Evolutionary conservation across 2,113 vertebrate genomes (phyloP).

Genomic region (Laterallus jamaicensis): DNA sequence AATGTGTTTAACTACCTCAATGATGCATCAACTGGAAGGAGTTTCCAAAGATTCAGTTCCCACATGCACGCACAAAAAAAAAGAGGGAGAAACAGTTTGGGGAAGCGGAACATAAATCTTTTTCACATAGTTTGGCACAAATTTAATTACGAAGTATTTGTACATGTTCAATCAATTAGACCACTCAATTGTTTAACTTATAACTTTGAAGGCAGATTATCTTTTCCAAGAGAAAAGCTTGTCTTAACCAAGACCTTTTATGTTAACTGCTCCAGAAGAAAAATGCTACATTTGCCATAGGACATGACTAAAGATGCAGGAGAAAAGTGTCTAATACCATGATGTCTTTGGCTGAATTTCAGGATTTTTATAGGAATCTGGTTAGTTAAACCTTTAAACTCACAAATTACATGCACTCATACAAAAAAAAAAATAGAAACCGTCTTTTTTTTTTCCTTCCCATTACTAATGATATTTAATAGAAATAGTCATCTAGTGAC

Average conservation of each 20-base stretch:
- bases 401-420: background rate
- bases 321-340: background rate
- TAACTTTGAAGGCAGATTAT: constrained; percentile 60
- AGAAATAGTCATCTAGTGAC: background rate
- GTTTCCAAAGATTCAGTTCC: constrained; percentile 58
- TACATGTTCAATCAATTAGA: constrained; percentile 66
- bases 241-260: background rate
- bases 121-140: constrained; percentile 60
- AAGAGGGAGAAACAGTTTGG: constrained; percentile 6
- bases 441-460: background rate
- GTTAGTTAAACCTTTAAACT: background rate
- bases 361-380: background rate
- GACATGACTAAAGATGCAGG: background rate
- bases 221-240: constrained; percentile 15
- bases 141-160: constrained; percentile 66
- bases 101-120: constrained; percentile 51
- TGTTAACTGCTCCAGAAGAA: background rate
- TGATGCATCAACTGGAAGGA: constrained; percentile 52
- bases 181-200: constrained; percentile 26
- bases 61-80: constrained; percentile 35
- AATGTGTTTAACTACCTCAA: constrained; percentile 45
- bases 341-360: background rate
- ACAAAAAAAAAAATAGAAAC: background rate
- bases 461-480: background rate
- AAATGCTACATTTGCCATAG: background rate